A percentile compares a stretch with the other conserved stretches of the same genome.
phyloP scores from a whole-genome alignment of 1,140 invertebrate genomes.

The Anoplophora glabripennis region DNA sequence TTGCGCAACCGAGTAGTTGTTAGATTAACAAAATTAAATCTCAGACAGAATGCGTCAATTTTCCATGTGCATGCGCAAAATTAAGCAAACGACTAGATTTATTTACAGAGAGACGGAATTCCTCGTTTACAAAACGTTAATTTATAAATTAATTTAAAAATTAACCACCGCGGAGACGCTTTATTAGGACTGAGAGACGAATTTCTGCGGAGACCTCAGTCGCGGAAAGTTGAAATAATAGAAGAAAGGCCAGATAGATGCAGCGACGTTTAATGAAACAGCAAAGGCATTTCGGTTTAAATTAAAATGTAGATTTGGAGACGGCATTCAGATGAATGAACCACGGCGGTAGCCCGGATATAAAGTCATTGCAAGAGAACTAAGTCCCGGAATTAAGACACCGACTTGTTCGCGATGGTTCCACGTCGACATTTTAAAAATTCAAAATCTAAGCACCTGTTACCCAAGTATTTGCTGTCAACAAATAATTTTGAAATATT shows the following conservation, averaged over 20 bases:
- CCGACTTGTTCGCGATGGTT: not conserved
- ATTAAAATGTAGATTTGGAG: slow-evolving; percentile 22
- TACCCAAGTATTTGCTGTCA: no score
- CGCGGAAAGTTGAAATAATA: slow-evolving; percentile 2
- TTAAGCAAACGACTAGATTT: not conserved
- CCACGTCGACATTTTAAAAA: no score
- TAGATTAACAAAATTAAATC: no score
- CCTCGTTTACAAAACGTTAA: slow-evolving; percentile 6
- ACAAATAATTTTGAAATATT: no score
- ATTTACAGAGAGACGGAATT: slow-evolving; percentile 4
- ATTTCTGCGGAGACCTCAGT: slow-evolving; percentile 1
- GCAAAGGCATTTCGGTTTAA: slow-evolving; percentile 20
- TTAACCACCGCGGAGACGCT: not conserved
- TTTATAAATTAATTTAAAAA: slow-evolving; percentile 16
- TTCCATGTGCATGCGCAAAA: slow-evolving; percentile 4
- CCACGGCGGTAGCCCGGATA: slow-evolving; percentile 13
- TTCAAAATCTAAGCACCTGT: no score
- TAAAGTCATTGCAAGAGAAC: slow-evolving; percentile 17
- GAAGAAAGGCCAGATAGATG: slow-evolving; percentile 10
- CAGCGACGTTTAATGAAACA: slow-evolving; percentile 20
- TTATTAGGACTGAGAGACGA: slow-evolving; percentile 4
- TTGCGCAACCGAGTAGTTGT: no score
- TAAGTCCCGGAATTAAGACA: not conserved
- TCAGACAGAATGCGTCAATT: not conserved
- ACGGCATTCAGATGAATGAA: slow-evolving; percentile 19